Percentiles rank a stretch among this genome's conserved stretches.
These are phyloP conservation scores for Dryobates pubescens DNA, from an alignment of 2,797 vertebrate species.

Conservation along the genomic window DNA sequence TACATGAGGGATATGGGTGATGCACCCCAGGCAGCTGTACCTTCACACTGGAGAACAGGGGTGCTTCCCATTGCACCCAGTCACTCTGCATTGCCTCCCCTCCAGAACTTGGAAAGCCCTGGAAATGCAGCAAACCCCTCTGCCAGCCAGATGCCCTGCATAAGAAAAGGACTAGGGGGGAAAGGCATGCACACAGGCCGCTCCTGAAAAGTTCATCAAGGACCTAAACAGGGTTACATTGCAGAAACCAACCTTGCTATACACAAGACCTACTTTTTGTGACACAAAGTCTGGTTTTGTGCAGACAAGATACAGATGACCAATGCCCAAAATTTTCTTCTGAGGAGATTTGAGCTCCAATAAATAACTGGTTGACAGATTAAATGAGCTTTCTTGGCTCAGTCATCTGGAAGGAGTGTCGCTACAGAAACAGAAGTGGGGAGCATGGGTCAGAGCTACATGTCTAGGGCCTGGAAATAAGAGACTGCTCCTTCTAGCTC, in stretches of 20 bases:
- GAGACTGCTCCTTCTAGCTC: background rate
- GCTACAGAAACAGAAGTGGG: background rate
- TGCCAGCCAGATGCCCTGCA: background rate
- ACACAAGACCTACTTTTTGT: background rate
- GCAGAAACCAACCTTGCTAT: background rate
- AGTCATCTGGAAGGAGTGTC: background rate
- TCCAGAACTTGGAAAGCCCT: background rate
- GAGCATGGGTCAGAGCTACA: rapidly evolving
- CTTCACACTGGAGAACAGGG: background rate
- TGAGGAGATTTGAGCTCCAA: background rate
- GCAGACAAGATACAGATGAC: background rate
- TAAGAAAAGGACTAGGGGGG: background rate
- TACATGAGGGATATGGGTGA: rapidly evolving
- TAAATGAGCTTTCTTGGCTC: background rate
- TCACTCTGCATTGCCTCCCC: rapidly evolving
- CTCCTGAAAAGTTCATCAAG: background rate
- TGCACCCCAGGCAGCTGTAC: background rate
- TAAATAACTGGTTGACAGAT: background rate
- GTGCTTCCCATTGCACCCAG: background rate
- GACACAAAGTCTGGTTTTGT: background rate
- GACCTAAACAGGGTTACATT: background rate
- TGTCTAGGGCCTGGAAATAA: background rate
- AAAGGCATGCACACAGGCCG: background rate
- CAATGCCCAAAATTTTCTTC: background rate
- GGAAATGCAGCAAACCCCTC: background rate